A percentile compares a stretch with the other conserved stretches of the same genome.
Evolutionary conservation across 2,797 vertebrate genomes (phyloP).

Genomic region (Falco columbarius): DNA sequence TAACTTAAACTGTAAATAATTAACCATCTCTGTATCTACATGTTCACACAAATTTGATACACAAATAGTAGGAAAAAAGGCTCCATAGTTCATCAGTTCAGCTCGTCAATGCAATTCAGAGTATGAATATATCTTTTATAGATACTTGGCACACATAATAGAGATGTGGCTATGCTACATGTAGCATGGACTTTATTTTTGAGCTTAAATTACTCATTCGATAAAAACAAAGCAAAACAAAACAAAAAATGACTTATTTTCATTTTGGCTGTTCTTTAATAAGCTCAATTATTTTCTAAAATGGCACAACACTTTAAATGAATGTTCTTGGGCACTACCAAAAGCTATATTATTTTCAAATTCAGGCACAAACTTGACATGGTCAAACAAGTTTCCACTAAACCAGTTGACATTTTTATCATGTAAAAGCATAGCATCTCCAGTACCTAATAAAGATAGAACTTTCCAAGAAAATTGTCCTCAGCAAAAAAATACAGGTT

Average conservation of each 20-base stretch:
- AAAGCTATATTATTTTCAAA: not conserved
- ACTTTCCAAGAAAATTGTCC: not conserved
- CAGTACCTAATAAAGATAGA: not conserved
- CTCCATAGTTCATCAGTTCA: not conserved
- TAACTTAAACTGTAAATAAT: slow-evolving; percentile 41
- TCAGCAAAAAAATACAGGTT: not conserved
- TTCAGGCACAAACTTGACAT: not conserved
- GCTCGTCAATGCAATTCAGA: not conserved
- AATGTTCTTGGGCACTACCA: not conserved
- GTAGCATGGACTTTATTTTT: not conserved
- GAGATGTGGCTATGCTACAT: not conserved
- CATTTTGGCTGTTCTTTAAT: not conserved
- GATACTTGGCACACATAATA: not conserved
- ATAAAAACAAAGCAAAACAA: not conserved
- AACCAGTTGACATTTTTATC: not conserved
- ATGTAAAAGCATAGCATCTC: not conserved
- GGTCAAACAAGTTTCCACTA: not conserved
- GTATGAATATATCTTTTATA: not conserved
- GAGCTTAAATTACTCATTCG: not conserved
- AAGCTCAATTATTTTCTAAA: not conserved
- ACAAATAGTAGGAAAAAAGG: not conserved
- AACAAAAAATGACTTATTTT: not conserved
- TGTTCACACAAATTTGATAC: not conserved
- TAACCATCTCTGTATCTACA: slow-evolving; percentile 1
- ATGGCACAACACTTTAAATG: not conserved